These are phyloP conservation scores for Drosophila busckii DNA, from an alignment of 1,140 invertebrate species.

Conservation along the genomic window DNA sequence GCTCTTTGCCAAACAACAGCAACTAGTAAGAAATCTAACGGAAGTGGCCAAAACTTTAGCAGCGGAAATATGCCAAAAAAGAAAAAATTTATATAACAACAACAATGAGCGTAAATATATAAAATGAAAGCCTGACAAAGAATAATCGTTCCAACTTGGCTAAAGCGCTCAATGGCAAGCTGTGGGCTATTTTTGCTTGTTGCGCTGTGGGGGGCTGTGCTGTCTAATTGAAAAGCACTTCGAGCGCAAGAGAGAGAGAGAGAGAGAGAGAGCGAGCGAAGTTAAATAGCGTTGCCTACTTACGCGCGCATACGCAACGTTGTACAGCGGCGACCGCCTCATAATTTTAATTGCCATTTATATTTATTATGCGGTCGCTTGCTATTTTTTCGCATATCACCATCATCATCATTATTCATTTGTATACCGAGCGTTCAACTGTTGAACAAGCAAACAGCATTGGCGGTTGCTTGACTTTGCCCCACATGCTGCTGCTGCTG, in stretches of 20 bases:
- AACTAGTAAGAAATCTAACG: conserved; percentile 7
- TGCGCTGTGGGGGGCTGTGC: conserved; percentile 2
- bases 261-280: background rate
- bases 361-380: conserved; percentile 62
- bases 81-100: too few relatives aligned
- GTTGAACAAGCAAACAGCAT: conserved; percentile 27
- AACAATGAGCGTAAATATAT: conserved; percentile 43
- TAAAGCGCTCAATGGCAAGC: background rate
- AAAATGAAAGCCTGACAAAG: conserved; percentile 31
- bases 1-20: conserved; percentile 20
- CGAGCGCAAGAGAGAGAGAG: background rate
- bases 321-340: conserved; percentile 23
- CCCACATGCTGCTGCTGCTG: conserved; percentile 16
- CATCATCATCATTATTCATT: conserved; percentile 70
- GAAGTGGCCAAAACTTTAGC: conserved; percentile 54
- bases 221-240: conserved; percentile 60
- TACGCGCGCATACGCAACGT: conserved; percentile 31
- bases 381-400: conserved; percentile 51
- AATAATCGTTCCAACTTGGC: conserved; percentile 35
- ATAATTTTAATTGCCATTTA: conserved; percentile 76
- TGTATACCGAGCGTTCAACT: conserved; percentile 11
- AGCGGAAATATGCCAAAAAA: conserved; percentile 57
- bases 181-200: too few relatives aligned
- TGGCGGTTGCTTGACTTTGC: conserved; percentile 39
- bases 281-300: conserved; percentile 38